Conservation (phyloP, 2,113 vertebrate species). For the Arothron firmamentum region DNA sequence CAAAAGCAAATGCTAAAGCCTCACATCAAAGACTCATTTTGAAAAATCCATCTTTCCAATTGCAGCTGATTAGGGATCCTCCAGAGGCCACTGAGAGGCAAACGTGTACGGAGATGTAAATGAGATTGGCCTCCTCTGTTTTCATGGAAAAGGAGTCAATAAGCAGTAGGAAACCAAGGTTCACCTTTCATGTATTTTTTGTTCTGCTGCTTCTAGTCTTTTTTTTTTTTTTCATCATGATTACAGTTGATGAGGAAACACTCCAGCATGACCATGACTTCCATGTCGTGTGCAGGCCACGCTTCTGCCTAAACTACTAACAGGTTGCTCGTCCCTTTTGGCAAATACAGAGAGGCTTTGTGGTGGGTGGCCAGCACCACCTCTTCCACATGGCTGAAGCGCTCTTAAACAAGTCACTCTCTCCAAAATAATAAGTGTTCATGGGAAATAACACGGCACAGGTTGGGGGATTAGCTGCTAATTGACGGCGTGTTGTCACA, state of each 20-base stretch:
- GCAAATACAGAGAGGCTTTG: slow-evolving; percentile 13
- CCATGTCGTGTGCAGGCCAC: too few relatives aligned
- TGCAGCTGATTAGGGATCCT: slow-evolving; percentile 59
- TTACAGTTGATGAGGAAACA: not conserved
- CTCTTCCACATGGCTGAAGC: slow-evolving; percentile 11
- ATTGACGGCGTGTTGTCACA: too few relatives aligned
- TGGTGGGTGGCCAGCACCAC: slow-evolving; percentile 15
- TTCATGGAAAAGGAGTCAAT: slow-evolving; percentile 26
- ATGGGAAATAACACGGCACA: not conserved
- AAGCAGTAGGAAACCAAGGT: slow-evolving; percentile 30
- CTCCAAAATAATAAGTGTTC: not conserved
- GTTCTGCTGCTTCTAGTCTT: slow-evolving; percentile 10
- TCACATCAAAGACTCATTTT: slow-evolving; percentile 67
- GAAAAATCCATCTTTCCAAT: slow-evolving; percentile 64
- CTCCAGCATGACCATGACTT: too few relatives aligned
- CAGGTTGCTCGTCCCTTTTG: slow-evolving; percentile 24
- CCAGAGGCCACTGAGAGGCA: slow-evolving; percentile 35
- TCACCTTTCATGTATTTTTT: slow-evolving; percentile 25
- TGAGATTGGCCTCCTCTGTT: slow-evolving; percentile 30
- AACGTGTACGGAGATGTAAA: slow-evolving; percentile 44
- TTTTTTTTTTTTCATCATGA: slow-evolving; percentile 5
- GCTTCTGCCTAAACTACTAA: not conserved
- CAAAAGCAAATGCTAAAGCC: slow-evolving; percentile 53
- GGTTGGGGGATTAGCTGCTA: slow-evolving; percentile 11
- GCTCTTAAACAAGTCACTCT: slow-evolving; percentile 17